A percentile compares a stretch with the other conserved stretches of the same genome.
These are phyloP conservation scores for Thunnus albacares DNA, from an alignment of 2,797 vertebrate species.

Conservation along the genomic window DNA sequence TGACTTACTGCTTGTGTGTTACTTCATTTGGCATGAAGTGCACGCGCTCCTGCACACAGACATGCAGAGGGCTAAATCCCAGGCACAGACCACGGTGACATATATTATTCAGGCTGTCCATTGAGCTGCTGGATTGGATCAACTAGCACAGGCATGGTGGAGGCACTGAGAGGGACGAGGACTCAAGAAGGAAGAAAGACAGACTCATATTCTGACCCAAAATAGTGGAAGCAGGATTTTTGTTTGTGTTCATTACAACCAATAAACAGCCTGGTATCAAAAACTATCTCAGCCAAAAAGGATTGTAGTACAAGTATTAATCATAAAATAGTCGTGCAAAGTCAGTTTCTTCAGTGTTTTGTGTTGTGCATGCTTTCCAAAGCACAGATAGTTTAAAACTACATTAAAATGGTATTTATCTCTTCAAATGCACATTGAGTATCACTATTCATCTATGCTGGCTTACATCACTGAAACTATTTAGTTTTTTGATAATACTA, in stretches of 20 bases:
- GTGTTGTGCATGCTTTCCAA: not conserved
- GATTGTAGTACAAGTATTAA: not conserved
- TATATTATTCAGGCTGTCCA: conserved; percentile 78
- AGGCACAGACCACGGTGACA: conserved; percentile 51
- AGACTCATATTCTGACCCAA: not conserved
- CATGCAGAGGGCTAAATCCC: conserved; percentile 39
- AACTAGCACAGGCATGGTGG: conserved; percentile 37
- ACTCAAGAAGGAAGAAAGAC: not conserved
- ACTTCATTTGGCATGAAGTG: conserved; percentile 21
- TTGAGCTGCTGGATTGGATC: conserved; percentile 54
- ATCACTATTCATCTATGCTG: not conserved
- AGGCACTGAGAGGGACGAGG: not conserved
- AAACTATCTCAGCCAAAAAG: not conserved
- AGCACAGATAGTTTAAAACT: not conserved
- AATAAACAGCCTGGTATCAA: not conserved
- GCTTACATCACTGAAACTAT: not conserved
- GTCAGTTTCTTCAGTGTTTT: no score
- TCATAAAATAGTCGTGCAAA: no score
- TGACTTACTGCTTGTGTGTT: conserved; percentile 23
- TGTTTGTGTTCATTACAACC: not conserved
- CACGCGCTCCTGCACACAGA: not conserved
- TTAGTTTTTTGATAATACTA: not conserved
- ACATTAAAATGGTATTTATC: not conserved
- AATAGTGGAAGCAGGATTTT: not conserved
- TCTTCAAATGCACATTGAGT: not conserved